A percentile compares a stretch with the other conserved stretches of the same genome.
These are phyloP conservation scores for Drosophila anomalata DNA, from an alignment of 2,888 invertebrate species.

Conservation along the genomic window DNA sequence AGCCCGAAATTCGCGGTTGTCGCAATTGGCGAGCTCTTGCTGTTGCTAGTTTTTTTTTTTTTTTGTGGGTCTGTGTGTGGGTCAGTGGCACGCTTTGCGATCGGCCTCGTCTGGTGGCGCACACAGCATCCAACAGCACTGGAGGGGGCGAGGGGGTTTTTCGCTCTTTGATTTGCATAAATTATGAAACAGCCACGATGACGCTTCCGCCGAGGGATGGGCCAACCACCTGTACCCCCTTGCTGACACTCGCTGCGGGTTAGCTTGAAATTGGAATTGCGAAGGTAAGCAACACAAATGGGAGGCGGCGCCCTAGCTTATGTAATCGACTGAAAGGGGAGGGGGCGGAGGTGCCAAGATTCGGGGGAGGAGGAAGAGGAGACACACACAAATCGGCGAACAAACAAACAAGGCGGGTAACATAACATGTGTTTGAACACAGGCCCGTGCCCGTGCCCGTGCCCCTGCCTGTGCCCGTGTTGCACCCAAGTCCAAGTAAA, in stretches of 20 bases:
- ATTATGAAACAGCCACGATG: slow-evolving; percentile 62
- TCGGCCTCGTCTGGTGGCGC: slow-evolving; percentile 26
- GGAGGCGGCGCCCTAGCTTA: slow-evolving; percentile 39
- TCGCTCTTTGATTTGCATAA: slow-evolving; percentile 54
- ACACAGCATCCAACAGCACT: slow-evolving; percentile 32
- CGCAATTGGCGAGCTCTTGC: slow-evolving; percentile 50
- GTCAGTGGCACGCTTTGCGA: slow-evolving; percentile 70
- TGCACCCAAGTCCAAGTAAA: slow-evolving; percentile 59
- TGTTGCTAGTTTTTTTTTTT: slow-evolving; percentile 14
- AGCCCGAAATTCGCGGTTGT: slow-evolving; percentile 47
- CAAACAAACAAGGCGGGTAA: slow-evolving; percentile 60
- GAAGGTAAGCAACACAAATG: slow-evolving; percentile 56
- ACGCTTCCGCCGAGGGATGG: slow-evolving; percentile 55
- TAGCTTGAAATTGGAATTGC: slow-evolving; percentile 49
- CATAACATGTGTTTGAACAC: slow-evolving; percentile 8
- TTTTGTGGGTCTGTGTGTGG: slow-evolving; percentile 56
- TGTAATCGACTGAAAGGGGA: slow-evolving; percentile 26
- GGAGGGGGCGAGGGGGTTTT: slow-evolving; percentile 18
- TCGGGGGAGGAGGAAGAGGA: slow-evolving; percentile 25
- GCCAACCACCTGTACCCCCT: slow-evolving; percentile 38
- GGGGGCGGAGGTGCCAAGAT: slow-evolving; percentile 23
- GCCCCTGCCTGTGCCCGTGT: slow-evolving; percentile 38
- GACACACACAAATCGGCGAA: slow-evolving; percentile 61
- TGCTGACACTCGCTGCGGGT: slow-evolving; percentile 41
- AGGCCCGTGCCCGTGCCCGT: slow-evolving; percentile 4